phyloP scores from a whole-genome alignment of 2,113 vertebrate genomes.

The Labeo rohita region DNA sequence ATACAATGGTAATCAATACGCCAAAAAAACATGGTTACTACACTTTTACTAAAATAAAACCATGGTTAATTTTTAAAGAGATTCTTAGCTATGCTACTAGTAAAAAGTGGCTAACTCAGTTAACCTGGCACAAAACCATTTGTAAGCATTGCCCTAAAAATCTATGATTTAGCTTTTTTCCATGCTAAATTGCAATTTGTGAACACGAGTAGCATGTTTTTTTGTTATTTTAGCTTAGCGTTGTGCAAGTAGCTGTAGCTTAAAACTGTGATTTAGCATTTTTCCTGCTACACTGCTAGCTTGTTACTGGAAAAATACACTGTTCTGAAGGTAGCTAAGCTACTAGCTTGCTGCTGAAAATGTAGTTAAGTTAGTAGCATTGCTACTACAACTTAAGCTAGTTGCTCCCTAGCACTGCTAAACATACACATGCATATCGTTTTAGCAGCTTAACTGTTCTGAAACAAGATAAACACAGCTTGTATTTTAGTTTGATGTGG shows the following conservation, averaged over 20 bases:
- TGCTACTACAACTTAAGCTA: neutral
- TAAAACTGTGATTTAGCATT: neutral
- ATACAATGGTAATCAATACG: too few relatives aligned
- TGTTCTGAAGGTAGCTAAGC: neutral
- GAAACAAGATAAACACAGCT: slow-evolving; percentile 5
- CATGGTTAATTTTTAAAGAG: too few relatives aligned
- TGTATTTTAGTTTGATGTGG: slow-evolving; percentile 1
- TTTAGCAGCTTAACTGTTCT: neutral
- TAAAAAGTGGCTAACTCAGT: neutral
- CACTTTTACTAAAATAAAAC: too few relatives aligned
- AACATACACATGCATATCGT: neutral
- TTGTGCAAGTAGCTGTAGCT: too few relatives aligned
- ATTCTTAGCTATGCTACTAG: too few relatives aligned
- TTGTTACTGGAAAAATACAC: neutral
- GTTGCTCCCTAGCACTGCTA: neutral
- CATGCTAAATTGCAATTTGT: neutral
- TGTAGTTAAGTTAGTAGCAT: neutral
- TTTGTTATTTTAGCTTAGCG: neutral
- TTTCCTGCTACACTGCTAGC: neutral
- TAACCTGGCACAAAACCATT: neutral
- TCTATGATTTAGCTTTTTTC: neutral
- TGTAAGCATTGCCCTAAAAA: neutral
- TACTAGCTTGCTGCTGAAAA: neutral
- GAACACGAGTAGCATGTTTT: neutral
- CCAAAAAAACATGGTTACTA: too few relatives aligned